These are phyloP conservation scores for Tridacna gigas DNA, from an alignment of 2,888 invertebrate species.

Conservation along the genomic window DNA sequence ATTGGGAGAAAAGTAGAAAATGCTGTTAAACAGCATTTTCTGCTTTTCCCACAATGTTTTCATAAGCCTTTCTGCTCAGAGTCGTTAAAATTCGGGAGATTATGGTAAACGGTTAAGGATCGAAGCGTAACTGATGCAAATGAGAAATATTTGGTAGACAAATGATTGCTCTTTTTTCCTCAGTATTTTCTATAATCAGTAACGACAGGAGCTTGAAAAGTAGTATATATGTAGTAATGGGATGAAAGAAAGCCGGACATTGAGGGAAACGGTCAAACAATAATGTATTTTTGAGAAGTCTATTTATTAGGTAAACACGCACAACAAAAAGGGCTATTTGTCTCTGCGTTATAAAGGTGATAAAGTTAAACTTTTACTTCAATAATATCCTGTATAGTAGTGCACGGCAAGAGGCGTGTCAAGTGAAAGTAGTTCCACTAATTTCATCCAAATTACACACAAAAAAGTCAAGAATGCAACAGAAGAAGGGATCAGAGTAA, in stretches of 20 bases:
- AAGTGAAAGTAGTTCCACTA: neutral
- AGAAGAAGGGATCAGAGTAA: no score
- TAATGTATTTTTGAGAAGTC: neutral
- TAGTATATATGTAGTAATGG: no score
- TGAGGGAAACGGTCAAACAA: constrained; percentile 1
- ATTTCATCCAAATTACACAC: neutral
- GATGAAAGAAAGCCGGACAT: no score
- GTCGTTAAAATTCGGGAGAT: no score
- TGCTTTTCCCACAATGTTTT: no score
- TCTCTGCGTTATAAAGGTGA: constrained; percentile 39
- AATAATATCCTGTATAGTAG: constrained; percentile 19
- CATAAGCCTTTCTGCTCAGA: no score
- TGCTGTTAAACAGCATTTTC: no score
- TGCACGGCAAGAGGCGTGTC: neutral
- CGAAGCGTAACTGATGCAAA: neutral
- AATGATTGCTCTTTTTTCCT: neutral
- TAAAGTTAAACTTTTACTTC: constrained; percentile 40
- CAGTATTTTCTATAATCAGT: neutral
- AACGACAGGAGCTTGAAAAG: neutral
- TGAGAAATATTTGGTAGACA: neutral
- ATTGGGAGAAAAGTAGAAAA: no score
- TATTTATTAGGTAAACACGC: neutral
- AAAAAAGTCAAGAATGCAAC: neutral
- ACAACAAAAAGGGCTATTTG: constrained; percentile 37
- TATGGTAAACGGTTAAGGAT: neutral